A percentile compares a stretch with the other conserved stretches of the same genome.
These are phyloP conservation scores for Andricus quercusramuli DNA, from an alignment of 2,888 invertebrate genomes.

Conservation along the genomic window DNA sequence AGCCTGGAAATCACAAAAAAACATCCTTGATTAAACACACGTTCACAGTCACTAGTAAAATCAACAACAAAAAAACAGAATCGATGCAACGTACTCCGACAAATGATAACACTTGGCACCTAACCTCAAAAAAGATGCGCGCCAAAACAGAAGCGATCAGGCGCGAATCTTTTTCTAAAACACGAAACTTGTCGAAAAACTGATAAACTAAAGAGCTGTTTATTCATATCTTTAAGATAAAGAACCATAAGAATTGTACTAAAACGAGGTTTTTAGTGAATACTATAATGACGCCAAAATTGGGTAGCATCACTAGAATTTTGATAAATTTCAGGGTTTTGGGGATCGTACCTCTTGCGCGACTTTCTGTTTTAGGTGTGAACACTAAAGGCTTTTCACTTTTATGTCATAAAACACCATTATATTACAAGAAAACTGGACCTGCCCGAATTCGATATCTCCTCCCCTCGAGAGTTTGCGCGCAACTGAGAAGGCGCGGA, in stretches of 20 bases:
- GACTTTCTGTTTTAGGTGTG: slow-evolving; percentile 1
- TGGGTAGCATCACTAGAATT: not conserved
- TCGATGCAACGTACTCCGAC: slow-evolving; percentile 11
- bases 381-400: not conserved
- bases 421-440: slow-evolving; percentile 27
- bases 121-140: slow-evolving; percentile 37
- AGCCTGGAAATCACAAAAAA: slow-evolving; percentile 64
- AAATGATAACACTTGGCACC: not conserved
- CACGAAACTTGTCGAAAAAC: not conserved
- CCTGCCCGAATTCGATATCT: slow-evolving; percentile 19
- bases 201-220: not conserved
- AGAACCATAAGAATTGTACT: not conserved
- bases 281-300: not conserved
- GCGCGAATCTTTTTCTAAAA: not conserved
- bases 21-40: not conserved
- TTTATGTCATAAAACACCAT: slow-evolving; percentile 38
- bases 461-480: slow-evolving; percentile 54
- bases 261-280: not conserved
- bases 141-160: slow-evolving; percentile 32
- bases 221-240: not conserved
- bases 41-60: not conserved
- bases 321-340: not conserved
- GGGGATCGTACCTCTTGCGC: not conserved
- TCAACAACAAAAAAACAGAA: not conserved
- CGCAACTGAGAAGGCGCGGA: slow-evolving; percentile 54